Evolutionary conservation across 2,113 vertebrate species (phyloP).

Genomic region (Bombycilla garrulus): DNA sequence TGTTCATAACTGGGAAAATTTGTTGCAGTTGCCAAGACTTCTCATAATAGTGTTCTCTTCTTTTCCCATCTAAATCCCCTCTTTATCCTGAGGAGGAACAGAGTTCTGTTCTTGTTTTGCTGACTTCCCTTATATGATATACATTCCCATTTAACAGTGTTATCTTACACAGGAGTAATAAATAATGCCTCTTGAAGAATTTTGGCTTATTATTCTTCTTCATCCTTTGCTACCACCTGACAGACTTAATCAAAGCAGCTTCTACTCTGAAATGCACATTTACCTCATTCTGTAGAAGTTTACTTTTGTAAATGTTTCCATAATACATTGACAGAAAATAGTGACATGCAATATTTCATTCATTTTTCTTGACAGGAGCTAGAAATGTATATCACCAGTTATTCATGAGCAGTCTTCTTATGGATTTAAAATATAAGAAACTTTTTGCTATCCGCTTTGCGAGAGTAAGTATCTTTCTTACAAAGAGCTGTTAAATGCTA

Average conservation of each 20-base stretch:
- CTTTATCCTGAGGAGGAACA: neutral
- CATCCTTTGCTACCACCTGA: neutral
- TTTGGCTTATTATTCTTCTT: neutral
- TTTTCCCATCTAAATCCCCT: neutral
- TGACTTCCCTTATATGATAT: neutral
- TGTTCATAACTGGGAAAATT: neutral
- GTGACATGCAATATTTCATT: neutral
- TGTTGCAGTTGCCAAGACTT: neutral
- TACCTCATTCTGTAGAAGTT: neutral
- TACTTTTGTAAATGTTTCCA: neutral
- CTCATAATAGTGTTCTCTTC: neutral
- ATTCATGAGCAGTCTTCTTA: conserved; percentile 97
- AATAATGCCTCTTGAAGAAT: neutral
- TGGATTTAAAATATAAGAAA: conserved; percentile 98
- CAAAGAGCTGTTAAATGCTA: neutral
- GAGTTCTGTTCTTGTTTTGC: neutral
- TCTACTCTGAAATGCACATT: neutral
- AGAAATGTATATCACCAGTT: conserved; percentile 96
- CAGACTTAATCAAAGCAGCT: neutral
- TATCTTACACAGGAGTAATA: neutral
- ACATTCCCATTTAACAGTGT: neutral
- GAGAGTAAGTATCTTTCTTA: conserved; percentile 81
- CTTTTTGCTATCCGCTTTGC: conserved; percentile 94
- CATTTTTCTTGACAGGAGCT: conserved; percentile 79
- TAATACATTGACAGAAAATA: neutral